Evolutionary conservation across 2,888 invertebrate genomes (phyloP), one percentile per base, ranked within the genome.

Genomic region (Plutella xylostella): DNA sequence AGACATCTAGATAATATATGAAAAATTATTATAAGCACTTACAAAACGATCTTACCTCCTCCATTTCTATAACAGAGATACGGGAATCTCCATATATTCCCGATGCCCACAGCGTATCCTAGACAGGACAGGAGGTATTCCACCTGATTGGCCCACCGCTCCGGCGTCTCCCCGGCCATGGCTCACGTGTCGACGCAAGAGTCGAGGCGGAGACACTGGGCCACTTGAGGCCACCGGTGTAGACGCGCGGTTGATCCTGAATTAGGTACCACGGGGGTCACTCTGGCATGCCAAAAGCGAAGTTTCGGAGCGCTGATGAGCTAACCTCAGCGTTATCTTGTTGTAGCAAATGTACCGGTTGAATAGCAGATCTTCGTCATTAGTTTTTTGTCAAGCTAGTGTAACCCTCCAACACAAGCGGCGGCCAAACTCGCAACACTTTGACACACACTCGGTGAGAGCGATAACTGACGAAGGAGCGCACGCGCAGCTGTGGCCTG

Each of bases 51-150:
- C 79, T 74, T 63, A 91, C 93, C 94, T 68, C 94, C 94, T 14
- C 94, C 94, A 70, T 92, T 94, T 60, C 92, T 88, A 68, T 93
- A 94, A 63, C 93, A 93, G 46, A 94, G 75, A 66, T 94, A 94
- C 0, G 94, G 94, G 72, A 94, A 94, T 51, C 94, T 86, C 92
- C 92, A 93, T 11, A 94, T 89, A 67, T 94, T 94, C 47, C 94
- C 93, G 47, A 94, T 90, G 39, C 94, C 94, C 43, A 94, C 92
- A 4, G 93, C 92, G 60, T 93, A 93, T 19, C 94, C 94, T 43
- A 94, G 86, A 58, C 92, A 92, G 20, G 92, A 92, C 45, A 94
- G 77, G 30, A 94, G 71, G 67, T 93, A 94, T 70, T 94, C 93
- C 14, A 88, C 73, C 73, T 92, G 92, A 49, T 80, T 89, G 17